These are phyloP conservation scores for Pogonognathellus flavescens DNA, from an alignment of 1,140 invertebrate genomes.

Conservation along the genomic window DNA sequence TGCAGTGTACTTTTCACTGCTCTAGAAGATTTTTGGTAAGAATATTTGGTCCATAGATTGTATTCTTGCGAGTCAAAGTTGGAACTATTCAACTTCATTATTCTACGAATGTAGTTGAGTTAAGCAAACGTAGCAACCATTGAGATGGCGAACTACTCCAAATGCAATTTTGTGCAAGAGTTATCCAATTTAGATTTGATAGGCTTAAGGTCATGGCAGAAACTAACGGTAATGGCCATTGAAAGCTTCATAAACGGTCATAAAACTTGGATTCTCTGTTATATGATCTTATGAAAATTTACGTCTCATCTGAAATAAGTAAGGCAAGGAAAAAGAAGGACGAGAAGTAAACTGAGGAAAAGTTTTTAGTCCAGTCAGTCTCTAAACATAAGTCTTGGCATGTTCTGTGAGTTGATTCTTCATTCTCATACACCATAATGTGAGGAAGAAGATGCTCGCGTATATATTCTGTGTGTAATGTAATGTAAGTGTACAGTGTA, in stretches of 20 bases:
- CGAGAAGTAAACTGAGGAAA: constrained; percentile 2
- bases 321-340: not conserved
- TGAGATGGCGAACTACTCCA: constrained; percentile 28
- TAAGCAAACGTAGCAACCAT: not conserved
- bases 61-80: no score
- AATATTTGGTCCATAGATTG: no score
- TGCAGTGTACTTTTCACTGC: no score
- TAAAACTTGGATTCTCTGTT: constrained; percentile 54
- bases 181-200: constrained; percentile 54
- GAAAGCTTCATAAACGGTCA: constrained; percentile 52
- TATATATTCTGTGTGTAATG: not conserved
- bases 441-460: not conserved
- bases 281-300: constrained; percentile 55
- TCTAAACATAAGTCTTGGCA: constrained; percentile 13
- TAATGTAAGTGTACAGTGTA: constrained; percentile 31
- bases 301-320: constrained; percentile 48
- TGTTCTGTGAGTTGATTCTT: not conserved
- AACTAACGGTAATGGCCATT: constrained; percentile 53
- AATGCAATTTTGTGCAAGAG: constrained; percentile 52
- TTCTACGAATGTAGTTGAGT: not conserved
- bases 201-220: constrained; percentile 38
- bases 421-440: not conserved
- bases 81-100: no score
- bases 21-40: no score
- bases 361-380: constrained; percentile 30